Percentiles rank a stretch among this genome's conserved stretches.
phyloP scores from a whole-genome alignment of 23 tunicate genomes.

The Halocynthia roretzi region DNA sequence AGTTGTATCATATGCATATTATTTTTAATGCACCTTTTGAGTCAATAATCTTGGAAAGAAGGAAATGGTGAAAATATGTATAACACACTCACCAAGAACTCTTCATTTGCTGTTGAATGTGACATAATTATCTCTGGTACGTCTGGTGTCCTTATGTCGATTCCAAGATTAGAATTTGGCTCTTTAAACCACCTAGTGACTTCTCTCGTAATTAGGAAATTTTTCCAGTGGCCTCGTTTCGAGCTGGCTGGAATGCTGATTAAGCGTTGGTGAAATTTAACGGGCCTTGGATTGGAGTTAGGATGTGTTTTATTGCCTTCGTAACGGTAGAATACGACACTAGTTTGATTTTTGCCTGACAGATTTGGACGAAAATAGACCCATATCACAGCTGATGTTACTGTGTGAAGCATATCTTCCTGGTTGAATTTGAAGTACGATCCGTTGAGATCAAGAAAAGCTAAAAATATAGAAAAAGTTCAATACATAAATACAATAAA shows the following conservation, averaged over 20 bases:
- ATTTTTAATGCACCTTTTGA: too few species aligned
- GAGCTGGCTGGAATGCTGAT: background rate
- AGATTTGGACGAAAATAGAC: background rate
- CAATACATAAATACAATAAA: too few species aligned
- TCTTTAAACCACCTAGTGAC: slow-evolving; percentile 3
- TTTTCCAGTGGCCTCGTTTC: background rate
- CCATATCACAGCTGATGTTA: slow-evolving; percentile 11
- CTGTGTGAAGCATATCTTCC: slow-evolving; percentile 6
- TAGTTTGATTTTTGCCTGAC: background rate
- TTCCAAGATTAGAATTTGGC: slow-evolving; percentile 7
- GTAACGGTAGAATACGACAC: background rate
- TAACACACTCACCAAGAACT: background rate
- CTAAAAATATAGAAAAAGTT: background rate
- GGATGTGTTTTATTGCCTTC: background rate
- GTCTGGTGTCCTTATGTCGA: background rate
- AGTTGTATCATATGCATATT: too few species aligned
- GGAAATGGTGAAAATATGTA: background rate
- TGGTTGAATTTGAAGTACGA: background rate
- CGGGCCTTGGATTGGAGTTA: background rate
- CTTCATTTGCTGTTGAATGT: background rate
- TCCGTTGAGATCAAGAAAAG: background rate
- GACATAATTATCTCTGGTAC: background rate
- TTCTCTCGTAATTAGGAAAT: background rate
- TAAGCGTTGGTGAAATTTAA: background rate
- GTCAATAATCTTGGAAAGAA: too few species aligned